These are phyloP conservation scores for Merops nubicus DNA, from an alignment of 2,113 vertebrate species.

Conservation along the genomic window DNA sequence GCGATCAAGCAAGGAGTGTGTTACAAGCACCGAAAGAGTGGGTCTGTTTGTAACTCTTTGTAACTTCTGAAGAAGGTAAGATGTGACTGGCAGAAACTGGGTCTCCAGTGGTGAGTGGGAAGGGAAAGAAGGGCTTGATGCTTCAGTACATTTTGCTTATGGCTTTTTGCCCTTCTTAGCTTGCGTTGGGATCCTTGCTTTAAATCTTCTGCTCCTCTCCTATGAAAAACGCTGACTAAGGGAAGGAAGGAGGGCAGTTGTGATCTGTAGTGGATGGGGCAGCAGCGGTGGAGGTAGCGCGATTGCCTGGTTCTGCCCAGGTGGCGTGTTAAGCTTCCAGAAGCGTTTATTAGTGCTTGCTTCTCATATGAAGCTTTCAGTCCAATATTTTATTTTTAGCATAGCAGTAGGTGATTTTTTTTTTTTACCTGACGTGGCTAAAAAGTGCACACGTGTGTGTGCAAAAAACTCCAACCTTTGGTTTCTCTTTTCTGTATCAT, in stretches of 20 bases:
- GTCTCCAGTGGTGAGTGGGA: slow-evolving; percentile 13
- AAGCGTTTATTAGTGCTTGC: neutral
- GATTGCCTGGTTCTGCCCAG: neutral
- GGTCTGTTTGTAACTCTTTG: slow-evolving; percentile 93
- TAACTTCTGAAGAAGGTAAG: slow-evolving; percentile 75
- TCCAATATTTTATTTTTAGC: neutral
- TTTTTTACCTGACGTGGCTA: neutral
- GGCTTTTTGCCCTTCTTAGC: neutral
- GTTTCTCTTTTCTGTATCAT: neutral
- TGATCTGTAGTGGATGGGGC: neutral
- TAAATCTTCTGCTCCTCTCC: neutral
- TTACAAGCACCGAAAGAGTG: slow-evolving; percentile 97
- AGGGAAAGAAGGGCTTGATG: slow-evolving; percentile 16
- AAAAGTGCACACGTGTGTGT: neutral
- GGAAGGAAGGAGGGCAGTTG: neutral
- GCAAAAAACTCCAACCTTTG: neutral
- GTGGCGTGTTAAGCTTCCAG: neutral
- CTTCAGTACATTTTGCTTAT: neutral
- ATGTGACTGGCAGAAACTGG: neutral
- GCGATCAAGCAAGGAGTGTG: slow-evolving; percentile 91
- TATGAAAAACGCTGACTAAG: slow-evolving; percentile 25
- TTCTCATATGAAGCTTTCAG: neutral
- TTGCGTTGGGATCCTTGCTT: neutral
- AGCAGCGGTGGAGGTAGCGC: neutral
- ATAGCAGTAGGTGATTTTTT: neutral